These are phyloP conservation scores for Macropodus opercularis DNA, from an alignment of 2,797 vertebrate genomes.

Conservation along the genomic window DNA sequence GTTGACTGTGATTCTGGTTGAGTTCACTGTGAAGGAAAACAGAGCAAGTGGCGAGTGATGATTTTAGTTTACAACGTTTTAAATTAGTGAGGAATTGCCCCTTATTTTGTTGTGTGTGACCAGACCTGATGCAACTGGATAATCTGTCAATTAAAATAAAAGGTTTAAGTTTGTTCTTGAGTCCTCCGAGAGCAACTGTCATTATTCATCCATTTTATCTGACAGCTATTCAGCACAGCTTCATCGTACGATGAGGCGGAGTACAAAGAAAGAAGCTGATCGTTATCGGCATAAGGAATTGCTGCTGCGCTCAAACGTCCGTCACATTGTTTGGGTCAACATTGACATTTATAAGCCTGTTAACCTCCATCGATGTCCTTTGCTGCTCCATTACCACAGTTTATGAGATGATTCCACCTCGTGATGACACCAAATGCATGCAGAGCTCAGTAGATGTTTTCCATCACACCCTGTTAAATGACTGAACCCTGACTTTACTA, in stretches of 20 bases:
- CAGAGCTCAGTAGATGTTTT: background rate
- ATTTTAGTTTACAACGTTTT: conserved; percentile 47
- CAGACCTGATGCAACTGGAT: conserved; percentile 77
- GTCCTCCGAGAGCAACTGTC: conserved; percentile 6
- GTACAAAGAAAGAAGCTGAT: too few species aligned
- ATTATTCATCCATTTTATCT: too few species aligned
- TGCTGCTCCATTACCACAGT: conserved; percentile 28
- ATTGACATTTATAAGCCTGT: conserved; percentile 24
- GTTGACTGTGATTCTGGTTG: conserved; percentile 40
- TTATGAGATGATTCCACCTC: conserved; percentile 4
- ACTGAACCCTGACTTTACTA: too few species aligned
- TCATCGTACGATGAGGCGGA: too few species aligned
- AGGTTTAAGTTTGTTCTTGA: conserved; percentile 61
- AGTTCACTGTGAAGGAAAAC: conserved; percentile 63
- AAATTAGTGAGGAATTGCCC: conserved; percentile 61
- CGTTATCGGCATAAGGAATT: too few species aligned
- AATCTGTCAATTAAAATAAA: conserved; percentile 76
- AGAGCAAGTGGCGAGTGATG: conserved; percentile 19
- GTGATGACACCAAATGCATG: background rate
- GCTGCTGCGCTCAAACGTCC: background rate
- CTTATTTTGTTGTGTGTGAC: conserved; percentile 58
- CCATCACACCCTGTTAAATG: too few species aligned
- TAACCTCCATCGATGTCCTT: background rate
- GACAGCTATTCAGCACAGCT: too few species aligned
- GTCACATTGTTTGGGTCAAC: background rate